Base-by-base conservation (phyloP, 1,140 invertebrate genomes). In the Drosophila lowei region DNA sequence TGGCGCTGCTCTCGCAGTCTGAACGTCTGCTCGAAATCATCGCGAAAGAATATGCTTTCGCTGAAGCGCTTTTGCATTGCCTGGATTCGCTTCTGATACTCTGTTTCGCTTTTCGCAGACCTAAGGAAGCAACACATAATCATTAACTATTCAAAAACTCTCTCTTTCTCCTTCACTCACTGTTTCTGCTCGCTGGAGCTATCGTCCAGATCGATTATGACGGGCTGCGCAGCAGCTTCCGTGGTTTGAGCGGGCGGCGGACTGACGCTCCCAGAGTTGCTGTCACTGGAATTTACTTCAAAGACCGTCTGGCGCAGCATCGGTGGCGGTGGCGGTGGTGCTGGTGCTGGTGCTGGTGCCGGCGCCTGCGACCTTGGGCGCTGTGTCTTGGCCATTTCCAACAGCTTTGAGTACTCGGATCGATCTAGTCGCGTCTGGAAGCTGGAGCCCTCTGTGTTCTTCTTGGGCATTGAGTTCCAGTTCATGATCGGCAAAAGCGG, bases 11-110 rank as follows among this genome's bases (percentile, higher is more conserved):
- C 21, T 6, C 44, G 57, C 7, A 71, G n/a, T 3, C 11, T 65
- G 4, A 65, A 77, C 0, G 52, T 3, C 0, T 55, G 15, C 7
- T 23, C 16, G 16, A 28, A 85, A 23, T 44, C 53, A 3, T 81
- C 58, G 1, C 58, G 34, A 1, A 77, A 70, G 34, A 56, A 85
- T 1, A 57, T n/a, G 3, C 58, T 67, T 11, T 16, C 49, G 7
- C 30, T 57, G 2, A 77, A 61, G 5, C 62, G 71, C 0, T 25
- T 18, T n/a, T 84, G 75, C 25, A 83, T 9, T 0, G 55, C 50
- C 3, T 60, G 52, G 15, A 67, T 62, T 16, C 49, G 11, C 11
- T 38, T 38, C 34, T 38, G 11, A 4, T 38, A 3, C 1, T 38
- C 34, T 3, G 34, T 1, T 5, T 13, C 34, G 11, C 34, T 13